phyloP scores from a whole-genome alignment of 1,140 invertebrate genomes.

The Caenorhabditis brenneri region DNA sequence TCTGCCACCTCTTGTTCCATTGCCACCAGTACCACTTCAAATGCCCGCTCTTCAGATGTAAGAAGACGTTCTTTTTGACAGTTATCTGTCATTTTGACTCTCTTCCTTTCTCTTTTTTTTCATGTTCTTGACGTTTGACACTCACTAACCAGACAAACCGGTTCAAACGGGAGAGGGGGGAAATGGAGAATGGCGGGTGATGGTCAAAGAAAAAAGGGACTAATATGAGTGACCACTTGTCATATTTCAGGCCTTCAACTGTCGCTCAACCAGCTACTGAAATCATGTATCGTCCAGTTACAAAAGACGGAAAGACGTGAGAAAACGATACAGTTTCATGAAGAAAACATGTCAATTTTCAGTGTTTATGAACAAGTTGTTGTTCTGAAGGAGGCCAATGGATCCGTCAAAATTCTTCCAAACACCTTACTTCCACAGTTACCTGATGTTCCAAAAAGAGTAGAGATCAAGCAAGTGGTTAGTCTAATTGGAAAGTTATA shows the following conservation, averaged over 20 bases:
- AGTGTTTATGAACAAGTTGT: conserved; percentile 30
- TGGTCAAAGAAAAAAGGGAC: neutral
- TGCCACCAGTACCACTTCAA: conserved; percentile 28
- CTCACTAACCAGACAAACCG: conserved; percentile 29
- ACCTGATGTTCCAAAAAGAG: conserved; percentile 19
- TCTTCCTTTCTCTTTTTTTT: neutral
- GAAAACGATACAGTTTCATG: neutral
- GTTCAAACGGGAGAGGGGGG: neutral
- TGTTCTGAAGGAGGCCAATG: conserved; percentile 19
- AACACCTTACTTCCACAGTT: conserved; percentile 8
- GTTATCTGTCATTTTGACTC: conserved; percentile 12
- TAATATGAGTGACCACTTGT: neutral
- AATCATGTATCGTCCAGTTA: conserved; percentile 29
- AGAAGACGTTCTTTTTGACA: neutral
- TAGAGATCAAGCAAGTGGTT: conserved; percentile 31
- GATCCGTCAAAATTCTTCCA: conserved; percentile 19
- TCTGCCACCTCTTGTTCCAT: conserved; percentile 27
- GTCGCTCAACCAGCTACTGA: conserved; percentile 19
- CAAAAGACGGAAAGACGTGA: conserved; percentile 20
- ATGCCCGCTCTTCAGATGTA: conserved; percentile 26
- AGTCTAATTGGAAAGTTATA: neutral
- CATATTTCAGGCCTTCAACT: conserved; percentile 21
- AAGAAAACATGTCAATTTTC: neutral
- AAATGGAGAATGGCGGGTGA: neutral
- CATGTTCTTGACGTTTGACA: conserved; percentile 28